Evolutionary conservation across 1,140 invertebrate species (phyloP), one percentile per base, ranked within the genome.

Genomic region (Sycophila sp.): DNA sequence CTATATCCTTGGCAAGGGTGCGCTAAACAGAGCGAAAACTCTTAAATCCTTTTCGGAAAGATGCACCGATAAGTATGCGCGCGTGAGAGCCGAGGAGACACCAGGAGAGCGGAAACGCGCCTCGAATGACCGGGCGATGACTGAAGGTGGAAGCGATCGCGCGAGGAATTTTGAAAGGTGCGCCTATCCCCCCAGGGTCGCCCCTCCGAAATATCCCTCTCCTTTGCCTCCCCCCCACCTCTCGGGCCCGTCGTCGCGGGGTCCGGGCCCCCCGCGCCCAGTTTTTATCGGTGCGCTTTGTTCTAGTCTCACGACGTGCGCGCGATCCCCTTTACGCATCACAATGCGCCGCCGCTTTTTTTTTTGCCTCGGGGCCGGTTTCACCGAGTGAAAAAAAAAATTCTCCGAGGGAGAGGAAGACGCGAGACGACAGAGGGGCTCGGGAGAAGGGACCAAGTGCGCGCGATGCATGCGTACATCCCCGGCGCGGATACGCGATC

Each of bases 271-370:
- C 60, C 40, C 51, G 36, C 30, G 11, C 4, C 45, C 79, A 83
- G 77, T 83, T 85, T 85, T 84, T 85, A 82, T 83, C 81, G 76
- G 51, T 4, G 17, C 47, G 55, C 80, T 85, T 85, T 85, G 83
- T 85, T 85, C 83, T 85, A 85, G 81, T 79, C 73, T 76, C 76
- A 71, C 77, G 65, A 75, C 60, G 69, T 78, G 73, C 68, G 56
- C 30, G 38, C 49, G 73, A 72, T 75, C 76, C 77, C 81, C 77
- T 78, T 74, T 72, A 59, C 69, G 73, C 75, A 17, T 4, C 55
- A 83, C 82, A 82, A 82, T 83, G 82, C 81, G 80, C n/a, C n/a
- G n/a, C 82, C 80, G 78, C 83, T 83, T 85, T 84, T 85, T 84
- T 55, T 38, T 26, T 10, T 73, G 72, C 82, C 81, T 77, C 76